Evolutionary conservation across 1,140 invertebrate species (phyloP).

Genomic region (Drosophila parvula): DNA sequence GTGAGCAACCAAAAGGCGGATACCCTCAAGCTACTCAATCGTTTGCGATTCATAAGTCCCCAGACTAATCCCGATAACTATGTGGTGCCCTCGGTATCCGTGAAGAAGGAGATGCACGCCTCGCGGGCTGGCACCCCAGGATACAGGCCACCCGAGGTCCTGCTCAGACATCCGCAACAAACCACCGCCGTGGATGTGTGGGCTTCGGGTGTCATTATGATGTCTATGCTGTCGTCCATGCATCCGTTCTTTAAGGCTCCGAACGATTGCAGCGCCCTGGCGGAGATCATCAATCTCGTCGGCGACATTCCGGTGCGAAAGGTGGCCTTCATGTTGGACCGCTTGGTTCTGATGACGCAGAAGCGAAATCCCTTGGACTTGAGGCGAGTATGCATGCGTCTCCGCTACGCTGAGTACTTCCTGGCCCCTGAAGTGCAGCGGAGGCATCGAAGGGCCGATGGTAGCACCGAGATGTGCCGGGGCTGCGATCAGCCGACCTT

Average conservation of each 20-base stretch:
- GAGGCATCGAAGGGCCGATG: slow-evolving; percentile 61
- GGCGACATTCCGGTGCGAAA: slow-evolving; percentile 89
- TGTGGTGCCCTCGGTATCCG: slow-evolving; percentile 48
- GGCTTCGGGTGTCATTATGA: slow-evolving; percentile 94
- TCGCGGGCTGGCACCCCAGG: slow-evolving; percentile 94
- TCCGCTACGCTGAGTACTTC: slow-evolving; percentile 75
- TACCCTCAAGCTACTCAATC: slow-evolving; percentile 56
- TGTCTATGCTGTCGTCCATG: slow-evolving; percentile 90
- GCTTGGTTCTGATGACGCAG: slow-evolving; percentile 86
- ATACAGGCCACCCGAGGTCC: slow-evolving; percentile 94
- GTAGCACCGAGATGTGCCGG: slow-evolving; percentile 67
- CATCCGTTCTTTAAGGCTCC: slow-evolving; percentile 94
- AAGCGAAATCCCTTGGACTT: slow-evolving; percentile 85
- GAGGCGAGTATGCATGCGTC: slow-evolving; percentile 84
- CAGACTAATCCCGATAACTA: slow-evolving; percentile 77
- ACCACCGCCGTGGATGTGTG: slow-evolving; percentile 94
- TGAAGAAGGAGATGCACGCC: slow-evolving; percentile 86
- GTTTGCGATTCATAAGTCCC: slow-evolving; percentile 36
- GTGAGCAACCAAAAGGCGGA: slow-evolving; percentile 55
- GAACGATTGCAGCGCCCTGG: slow-evolving; percentile 91
- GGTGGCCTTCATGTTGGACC: slow-evolving; percentile 88
- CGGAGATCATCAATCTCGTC: slow-evolving; percentile 93
- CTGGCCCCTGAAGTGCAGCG: slow-evolving; percentile 59
- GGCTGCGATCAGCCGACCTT: slow-evolving; percentile 74
- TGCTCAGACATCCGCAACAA: slow-evolving; percentile 91